These are phyloP conservation scores for Synergus umbraculus DNA, from an alignment of 2,888 invertebrate genomes.

Conservation along the genomic window DNA sequence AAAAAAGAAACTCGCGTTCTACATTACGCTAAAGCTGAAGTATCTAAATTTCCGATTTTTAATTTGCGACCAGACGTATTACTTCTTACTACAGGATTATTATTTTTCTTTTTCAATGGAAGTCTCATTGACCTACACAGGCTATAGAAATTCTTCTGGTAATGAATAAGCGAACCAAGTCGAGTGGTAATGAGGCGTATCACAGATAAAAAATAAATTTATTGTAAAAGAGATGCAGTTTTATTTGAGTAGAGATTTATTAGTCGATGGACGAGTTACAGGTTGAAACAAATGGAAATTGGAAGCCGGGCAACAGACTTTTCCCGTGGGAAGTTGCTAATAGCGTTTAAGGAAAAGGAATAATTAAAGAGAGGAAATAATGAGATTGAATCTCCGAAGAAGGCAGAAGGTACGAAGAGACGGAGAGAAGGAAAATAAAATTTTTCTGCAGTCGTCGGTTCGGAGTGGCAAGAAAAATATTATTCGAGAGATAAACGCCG, in stretches of 20 bases:
- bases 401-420: slow-evolving; percentile 42
- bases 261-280: slow-evolving; percentile 55
- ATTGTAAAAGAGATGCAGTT: slow-evolving; percentile 44
- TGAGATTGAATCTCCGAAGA: slow-evolving; percentile 58
- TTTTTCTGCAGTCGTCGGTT: slow-evolving; percentile 52
- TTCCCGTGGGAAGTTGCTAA: slow-evolving; percentile 62
- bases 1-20: neutral
- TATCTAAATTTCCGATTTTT: neutral
- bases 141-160: neutral
- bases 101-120: neutral
- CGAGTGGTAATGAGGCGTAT: neutral
- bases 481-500: slow-evolving; percentile 56
- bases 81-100: neutral
- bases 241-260: slow-evolving; percentile 56
- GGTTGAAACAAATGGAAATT: slow-evolving; percentile 57
- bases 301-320: slow-evolving; percentile 58
- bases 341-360: slow-evolving; percentile 65
- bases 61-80: neutral
- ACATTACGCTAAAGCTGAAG: neutral
- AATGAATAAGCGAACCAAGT: neutral
- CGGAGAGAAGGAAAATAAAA: slow-evolving; percentile 54
- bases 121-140: neutral
- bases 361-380: slow-evolving; percentile 65
- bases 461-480: slow-evolving; percentile 54
- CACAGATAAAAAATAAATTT: neutral